Base-by-base conservation (phyloP, 2,797 vertebrate genomes). In the Pangasius sanitwongsei region DNA sequence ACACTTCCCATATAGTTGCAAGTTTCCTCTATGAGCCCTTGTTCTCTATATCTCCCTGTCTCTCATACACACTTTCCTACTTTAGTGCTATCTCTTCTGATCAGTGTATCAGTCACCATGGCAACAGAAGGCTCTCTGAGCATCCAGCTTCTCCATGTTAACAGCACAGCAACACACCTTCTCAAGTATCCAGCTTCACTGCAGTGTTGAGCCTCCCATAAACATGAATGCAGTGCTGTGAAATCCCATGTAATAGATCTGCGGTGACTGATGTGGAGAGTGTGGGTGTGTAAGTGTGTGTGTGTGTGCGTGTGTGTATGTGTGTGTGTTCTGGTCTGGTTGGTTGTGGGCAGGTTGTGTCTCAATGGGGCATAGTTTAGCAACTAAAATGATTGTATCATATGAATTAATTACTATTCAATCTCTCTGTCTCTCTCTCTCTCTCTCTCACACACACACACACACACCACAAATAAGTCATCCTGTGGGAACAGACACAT, bases 21-120 rank as follows among this genome's bases (percentile, higher is more conserved):
- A 83, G 57, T 59, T 57, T 57, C 77, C 7, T 31, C n/a, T 31
- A 12, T 2, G 20, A 72, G 67, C 15, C 31, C 37, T 61, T 1
- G 1, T 57, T 41, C 6, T 67, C 37, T 80, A 7, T 80, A 63
- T 74, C 70, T 53, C 37, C 28, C 77, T 72, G n/a, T 53, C 41
- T 65, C 65, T 48, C 57, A 84, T 57, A 70, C 80, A 70, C 65
- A 65, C 41, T 6, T 86, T 72, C n/a, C 85, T 72, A 55, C 70
- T 84, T 37, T n/a, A 11, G 55, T 25, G 53, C 50, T 80, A 70
- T 89, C 69, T 88, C 53, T 81, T 61, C 41, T 87, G 61, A 83
- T 88, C 87, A 72, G 72, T 63, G 87, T 87, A 86, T 90, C 83
- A 87, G 84, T 91, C 86, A 87, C 91, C 89, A 91, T 90, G 83